Base-by-base conservation (phyloP, 2,888 invertebrate species). In the Sepiola atlantica region DNA sequence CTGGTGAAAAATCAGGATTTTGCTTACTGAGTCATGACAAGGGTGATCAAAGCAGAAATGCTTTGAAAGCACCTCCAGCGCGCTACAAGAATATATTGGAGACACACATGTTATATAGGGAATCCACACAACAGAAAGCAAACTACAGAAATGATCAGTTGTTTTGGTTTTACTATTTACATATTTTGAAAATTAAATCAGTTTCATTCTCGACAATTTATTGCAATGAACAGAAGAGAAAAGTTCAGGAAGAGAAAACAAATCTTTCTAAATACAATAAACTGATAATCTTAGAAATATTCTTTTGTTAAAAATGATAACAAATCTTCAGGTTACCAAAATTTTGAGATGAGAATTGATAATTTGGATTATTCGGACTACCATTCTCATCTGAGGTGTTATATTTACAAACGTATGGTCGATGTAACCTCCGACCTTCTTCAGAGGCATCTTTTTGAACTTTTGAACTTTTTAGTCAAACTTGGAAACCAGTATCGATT, bases 11-110 rank as follows among this genome's bases (percentile, higher is more conserved):
- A 92, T 92, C 24, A 28, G 54, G 54, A 54, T 54, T 54, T 54
- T 24, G 92, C 54, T 92, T 92, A 92, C 92, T n/a, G 45, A 92
- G 92, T 92, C 28, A 92, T 45, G n/a, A 92, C 92, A 55, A 92
- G 92, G 45, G 54, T 92, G 92, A 55, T 45, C 45, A 92, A 55
- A 45, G 55, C 28, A 21, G 12, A 92, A 92, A 91, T 35, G 91
- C 24, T 91, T 45, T 91, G 45, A 10, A 45, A 92, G 28, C 92
- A 92, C 92, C 92, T 77, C 54, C 54, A 92, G 54, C 21, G 28
- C 92, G 28, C 92, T 92, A 92, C 92, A 92, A 92, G 92, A 92
- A 92, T 92, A 92, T 92, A 92, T 92, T 54, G n/a, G 28, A 55
- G 54, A 92, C 24, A 28, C 10, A 61, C 10, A 61, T 28, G 28